Evolutionary conservation across 2,888 invertebrate genomes (phyloP), one percentile per base, ranked within the genome.

Genomic region (Andricus curvator): DNA sequence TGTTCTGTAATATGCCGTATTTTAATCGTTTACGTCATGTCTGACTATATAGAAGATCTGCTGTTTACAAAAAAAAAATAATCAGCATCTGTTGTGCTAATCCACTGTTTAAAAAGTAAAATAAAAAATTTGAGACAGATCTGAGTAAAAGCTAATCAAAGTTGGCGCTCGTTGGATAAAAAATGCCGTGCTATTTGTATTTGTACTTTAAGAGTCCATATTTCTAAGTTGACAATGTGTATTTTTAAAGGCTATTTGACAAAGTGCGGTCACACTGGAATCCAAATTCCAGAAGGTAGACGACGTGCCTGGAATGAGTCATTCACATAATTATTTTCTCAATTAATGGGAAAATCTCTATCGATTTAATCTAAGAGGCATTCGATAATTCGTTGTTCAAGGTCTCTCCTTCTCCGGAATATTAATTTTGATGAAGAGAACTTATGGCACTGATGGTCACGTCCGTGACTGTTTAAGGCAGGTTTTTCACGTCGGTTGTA

Each of bases 21-120:
- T 74, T 74, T 66, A 65, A 78, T 65, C 64, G 68, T 78, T 78
- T 60, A 70, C 67, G 78, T 78, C 78, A 78, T 78, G 48, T 33
- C 44, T 41, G 44, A 66, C 65, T 78, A 66, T 48, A 77, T 44
- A 33, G 65, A 66, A 65, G 66, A 65, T 51, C 25, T 29, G 44
- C 48, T 74, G 74, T 74, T 60, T 51, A 51, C 20, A 74, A 60
- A 74, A 74, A 74, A 74, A 74, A 74, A 48, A 48, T 74, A 8
- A 11, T 60, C 29, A 33, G 37, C 74, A 74, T 74, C 56, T 74
- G 74, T 29, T 74, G 51, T 74, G 51, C 51, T 60, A 74, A 74
- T 56, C n/a, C 56, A 74, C 56, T 56, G 60, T 56, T 56, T 37
- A 20, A 74, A 41, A 41, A 67, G n/a, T 22, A 15, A 67, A 41